A percentile compares a stretch with the other conserved stretches of the same genome.
Conservation (phyloP, 2,797 vertebrate genomes). For the Hypotaenidia philippensis region DNA sequence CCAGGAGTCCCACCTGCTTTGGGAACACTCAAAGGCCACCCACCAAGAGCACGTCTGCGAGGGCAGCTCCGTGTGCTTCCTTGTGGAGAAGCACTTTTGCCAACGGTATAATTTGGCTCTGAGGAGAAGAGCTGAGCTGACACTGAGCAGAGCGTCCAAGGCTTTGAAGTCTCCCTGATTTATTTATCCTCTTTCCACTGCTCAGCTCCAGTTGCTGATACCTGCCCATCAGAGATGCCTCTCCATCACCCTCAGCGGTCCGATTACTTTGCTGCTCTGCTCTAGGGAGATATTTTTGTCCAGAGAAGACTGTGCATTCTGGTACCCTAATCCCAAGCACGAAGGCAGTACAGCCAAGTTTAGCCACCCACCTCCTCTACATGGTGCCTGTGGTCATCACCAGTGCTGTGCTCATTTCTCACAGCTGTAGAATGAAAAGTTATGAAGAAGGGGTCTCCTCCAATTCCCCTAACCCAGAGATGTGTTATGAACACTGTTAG, state of each 20-base stretch:
- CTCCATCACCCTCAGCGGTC: background rate
- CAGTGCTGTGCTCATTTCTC: background rate
- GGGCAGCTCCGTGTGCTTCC: background rate
- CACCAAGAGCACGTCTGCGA: background rate
- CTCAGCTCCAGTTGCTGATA: background rate
- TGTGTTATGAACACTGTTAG: fast-evolving
- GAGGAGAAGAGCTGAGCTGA: background rate
- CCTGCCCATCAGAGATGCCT: background rate
- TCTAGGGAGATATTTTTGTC: background rate
- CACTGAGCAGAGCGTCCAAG: background rate
- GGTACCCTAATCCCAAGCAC: background rate
- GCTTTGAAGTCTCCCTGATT: background rate
- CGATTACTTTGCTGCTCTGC: background rate
- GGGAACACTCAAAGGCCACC: background rate
- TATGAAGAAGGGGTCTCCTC: background rate
- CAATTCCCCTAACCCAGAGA: background rate
- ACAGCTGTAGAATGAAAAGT: background rate
- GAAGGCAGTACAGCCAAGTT: background rate
- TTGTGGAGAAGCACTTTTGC: background rate
- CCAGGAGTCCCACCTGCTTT: conserved; percentile 6
- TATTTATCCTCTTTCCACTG: background rate
- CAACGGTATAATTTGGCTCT: background rate
- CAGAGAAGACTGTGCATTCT: background rate
- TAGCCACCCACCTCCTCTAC: background rate
- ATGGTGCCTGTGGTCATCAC: background rate